phyloP scores from a whole-genome alignment of 1,140 invertebrate species.

The Drosophila setifemur region DNA sequence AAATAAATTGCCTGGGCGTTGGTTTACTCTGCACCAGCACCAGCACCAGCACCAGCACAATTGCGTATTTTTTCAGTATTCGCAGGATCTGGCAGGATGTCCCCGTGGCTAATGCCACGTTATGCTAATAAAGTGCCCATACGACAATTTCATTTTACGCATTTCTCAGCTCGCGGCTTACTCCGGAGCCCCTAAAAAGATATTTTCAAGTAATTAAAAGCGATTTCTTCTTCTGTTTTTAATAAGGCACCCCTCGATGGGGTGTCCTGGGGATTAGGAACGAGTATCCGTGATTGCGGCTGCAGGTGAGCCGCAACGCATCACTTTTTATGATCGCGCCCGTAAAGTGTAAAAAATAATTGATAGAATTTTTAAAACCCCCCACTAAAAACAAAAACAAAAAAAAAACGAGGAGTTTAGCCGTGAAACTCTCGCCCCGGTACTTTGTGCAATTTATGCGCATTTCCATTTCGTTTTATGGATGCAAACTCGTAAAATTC shows the following conservation, averaged over 20 bases:
- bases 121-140: slow-evolving; percentile 72
- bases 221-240: slow-evolving; percentile 8
- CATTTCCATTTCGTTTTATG: slow-evolving; percentile 77
- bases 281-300: slow-evolving; percentile 8
- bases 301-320: slow-evolving; percentile 31
- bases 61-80: too few species aligned
- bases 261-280: slow-evolving; percentile 12
- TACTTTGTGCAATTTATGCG: slow-evolving; percentile 67
- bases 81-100: too few species aligned
- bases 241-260: slow-evolving; percentile 51
- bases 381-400: slow-evolving; percentile 43
- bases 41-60: too few species aligned
- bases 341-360: slow-evolving; percentile 71
- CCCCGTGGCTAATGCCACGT: slow-evolving; percentile 35
- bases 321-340: slow-evolving; percentile 48
- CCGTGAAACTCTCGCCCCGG: slow-evolving; percentile 12
- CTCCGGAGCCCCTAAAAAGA: slow-evolving; percentile 28
- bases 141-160: slow-evolving; percentile 69
- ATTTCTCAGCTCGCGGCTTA: slow-evolving; percentile 23
- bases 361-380: slow-evolving; percentile 77
- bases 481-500: slow-evolving; percentile 72
- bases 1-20: slow-evolving; percentile 53
- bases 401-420: slow-evolving; percentile 34
- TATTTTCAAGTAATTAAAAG: slow-evolving; percentile 63
- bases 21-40: slow-evolving; percentile 13